Evolutionary conservation across 35 echinoderm and acorn worm genomes (phyloP), one percentile per base, ranked within the genome.

Genomic region (Lytechinus pictus): DNA sequence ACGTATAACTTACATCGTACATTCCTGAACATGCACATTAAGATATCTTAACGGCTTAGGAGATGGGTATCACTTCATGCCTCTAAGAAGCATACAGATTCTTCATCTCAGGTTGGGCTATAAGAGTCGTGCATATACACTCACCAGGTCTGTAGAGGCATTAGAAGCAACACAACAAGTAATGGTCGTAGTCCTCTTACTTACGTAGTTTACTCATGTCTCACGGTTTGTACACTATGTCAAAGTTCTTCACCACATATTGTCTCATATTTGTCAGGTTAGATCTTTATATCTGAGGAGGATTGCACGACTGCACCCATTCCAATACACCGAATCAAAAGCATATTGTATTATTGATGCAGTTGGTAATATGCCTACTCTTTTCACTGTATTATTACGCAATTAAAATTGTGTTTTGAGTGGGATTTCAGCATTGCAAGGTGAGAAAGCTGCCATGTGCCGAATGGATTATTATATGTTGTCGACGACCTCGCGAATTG

Each of bases 1-100:
- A 79, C 66, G 66, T 79, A 79, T 79, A 79, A n/a, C 66, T 79
- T 79, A 79, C 66, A 79, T 79, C 66, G 21, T 79, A 79, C 66
- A 79, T 79, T 79, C 66, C 66, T 79, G 12, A 79, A 79, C 66
- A 79, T 79, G 66, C 16, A 79, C 66, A 79, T 79, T 79, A 79
- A 79, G 66, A n/a, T 24, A 24, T 24, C 66, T 79, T 24, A 79
- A 79, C 66, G 19, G 21, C 66, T 79, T 79, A 79, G 66, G 66
- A 79, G 66, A 79, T 79, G 66, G 66, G 66, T 79, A 79, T 79
- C 66, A 79, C 21, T 7, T 79, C 66, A 79, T 19, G 14, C 66
- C 66, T 79, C 66, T 79, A 24, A 16, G 21, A 5, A 24, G 66
- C 66, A 24, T 44, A 79, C n/a, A 79, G 66, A 24, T 79, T 27